Conservation (phyloP, 2,113 vertebrate genomes). For the Platysteira castanea region DNA sequence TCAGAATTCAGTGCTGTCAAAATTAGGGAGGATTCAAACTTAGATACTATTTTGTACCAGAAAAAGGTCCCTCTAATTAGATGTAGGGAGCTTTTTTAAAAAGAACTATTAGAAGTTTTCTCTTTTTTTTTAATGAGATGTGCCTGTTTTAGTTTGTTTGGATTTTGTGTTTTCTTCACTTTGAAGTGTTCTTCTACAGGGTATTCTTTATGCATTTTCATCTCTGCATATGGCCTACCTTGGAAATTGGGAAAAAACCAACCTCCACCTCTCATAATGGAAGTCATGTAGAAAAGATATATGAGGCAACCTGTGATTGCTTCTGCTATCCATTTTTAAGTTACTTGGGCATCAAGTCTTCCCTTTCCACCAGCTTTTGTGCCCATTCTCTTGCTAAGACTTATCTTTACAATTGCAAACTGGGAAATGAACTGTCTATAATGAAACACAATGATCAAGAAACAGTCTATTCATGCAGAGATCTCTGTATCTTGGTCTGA, state of each 20-base stretch:
- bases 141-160: not conserved
- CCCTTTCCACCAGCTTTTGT: not conserved
- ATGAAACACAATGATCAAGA: not conserved
- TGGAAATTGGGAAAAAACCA: not conserved
- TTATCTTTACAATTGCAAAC: not conserved
- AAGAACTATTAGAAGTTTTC: not conserved
- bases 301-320: not conserved
- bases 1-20: not conserved
- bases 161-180: not conserved
- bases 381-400: not conserved
- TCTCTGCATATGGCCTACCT: not conserved
- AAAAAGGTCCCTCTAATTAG: not conserved
- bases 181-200: not conserved
- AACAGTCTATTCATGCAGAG: not conserved
- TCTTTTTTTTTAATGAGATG: not conserved
- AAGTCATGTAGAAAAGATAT: not conserved
- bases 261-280: not conserved
- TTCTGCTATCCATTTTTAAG: not conserved
- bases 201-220: not conserved
- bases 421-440: not conserved
- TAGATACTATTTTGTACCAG: not conserved
- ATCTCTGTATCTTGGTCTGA: not conserved
- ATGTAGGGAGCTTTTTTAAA: rapidly evolving
- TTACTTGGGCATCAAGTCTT: not conserved
- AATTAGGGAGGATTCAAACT: not conserved